A percentile compares a stretch with the other conserved stretches of the same genome.
Conservation (phyloP, 2,888 invertebrate species). For the Eilema griseolum region DNA sequence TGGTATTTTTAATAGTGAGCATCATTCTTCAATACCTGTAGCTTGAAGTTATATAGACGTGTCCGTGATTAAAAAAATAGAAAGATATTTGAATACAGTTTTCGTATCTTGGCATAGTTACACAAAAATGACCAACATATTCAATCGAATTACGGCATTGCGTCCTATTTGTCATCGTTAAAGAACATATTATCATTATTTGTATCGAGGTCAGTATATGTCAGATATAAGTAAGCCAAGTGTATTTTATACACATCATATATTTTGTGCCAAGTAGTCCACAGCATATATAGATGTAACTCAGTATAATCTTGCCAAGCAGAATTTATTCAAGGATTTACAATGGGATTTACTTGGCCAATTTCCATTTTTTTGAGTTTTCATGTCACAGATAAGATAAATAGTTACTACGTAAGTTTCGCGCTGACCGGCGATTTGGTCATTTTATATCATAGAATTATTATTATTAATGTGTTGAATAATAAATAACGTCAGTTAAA, state of each 20-base stretch:
- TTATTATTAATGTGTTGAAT: conserved; percentile 30
- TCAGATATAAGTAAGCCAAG: conserved; percentile 18
- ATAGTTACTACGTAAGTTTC: too few species aligned
- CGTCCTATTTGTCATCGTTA: conserved; percentile 30
- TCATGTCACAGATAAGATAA: background rate
- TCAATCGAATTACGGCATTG: conserved; percentile 29
- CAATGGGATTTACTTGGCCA: conserved; percentile 58
- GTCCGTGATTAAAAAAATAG: too few species aligned
- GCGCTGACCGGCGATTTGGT: conserved; percentile 32
- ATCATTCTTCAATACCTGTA: too few species aligned
- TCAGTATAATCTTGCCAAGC: conserved; percentile 45
- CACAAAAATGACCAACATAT: conserved; percentile 5
- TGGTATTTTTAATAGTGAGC: too few species aligned
- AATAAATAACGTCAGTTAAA: conserved; percentile 5
- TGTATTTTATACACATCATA: conserved; percentile 23
- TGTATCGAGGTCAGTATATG: conserved; percentile 35
- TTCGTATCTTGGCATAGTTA: background rate
- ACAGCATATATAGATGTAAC: conserved; percentile 39
- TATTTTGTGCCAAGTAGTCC: conserved; percentile 48
- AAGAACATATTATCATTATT: conserved; percentile 29
- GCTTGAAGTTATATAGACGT: too few species aligned
- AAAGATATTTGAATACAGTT: too few species aligned
- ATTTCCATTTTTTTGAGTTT: conserved; percentile 57
- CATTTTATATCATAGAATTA: conserved; percentile 40
- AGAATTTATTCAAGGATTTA: conserved; percentile 49